Evolutionary conservation across 1,140 invertebrate genomes (phyloP), one percentile per base, ranked within the genome.

Genomic region (Aethina tumida): DNA sequence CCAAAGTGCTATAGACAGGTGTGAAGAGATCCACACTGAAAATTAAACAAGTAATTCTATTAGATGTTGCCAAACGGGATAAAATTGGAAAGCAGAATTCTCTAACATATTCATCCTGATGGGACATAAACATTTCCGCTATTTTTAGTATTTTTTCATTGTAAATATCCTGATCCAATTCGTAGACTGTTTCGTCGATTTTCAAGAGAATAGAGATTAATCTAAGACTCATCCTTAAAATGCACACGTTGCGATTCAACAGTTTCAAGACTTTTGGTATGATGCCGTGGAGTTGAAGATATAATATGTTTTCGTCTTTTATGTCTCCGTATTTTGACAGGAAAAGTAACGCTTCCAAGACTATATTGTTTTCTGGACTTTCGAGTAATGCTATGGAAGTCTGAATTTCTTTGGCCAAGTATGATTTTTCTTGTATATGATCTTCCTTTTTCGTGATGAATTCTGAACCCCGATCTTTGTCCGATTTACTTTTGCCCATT

Each of bases 281-380:
- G 7, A 47, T 25, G 13, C 49, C 47, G 8, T 29, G 36, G 17
- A 42, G 37, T 1, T 47, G 38, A 2, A 54, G 28, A 32, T 33
- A 42, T 24, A 32, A 34, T 22, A 47, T 19, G 35, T 54, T 52
- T 8, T 49, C 47, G 16, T 41, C 31, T 24, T 41, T 37, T 6
- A 52, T 33, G 38, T 54, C 52, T 1, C 41, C 47, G 35, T 54
- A 54, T 39, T 52, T 54, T 7, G 52, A 54, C 28, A 54, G 19
- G 27, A 52, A 52, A 30, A 54, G 35, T 13, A 54, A 36, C 5
- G 52, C 40, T 43, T 54, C 52, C 13, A 51, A 33, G n/a, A 54
- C 47, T 7, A 54, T 19, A 34, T 49, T 42, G 18, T 33, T 35
- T 45, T 54, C 52, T 10, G 49, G 41, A 37, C 49, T 51, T 16